These are phyloP conservation scores for Philhelius pedissequus DNA, from an alignment of 2,888 invertebrate species.

Conservation along the genomic window DNA sequence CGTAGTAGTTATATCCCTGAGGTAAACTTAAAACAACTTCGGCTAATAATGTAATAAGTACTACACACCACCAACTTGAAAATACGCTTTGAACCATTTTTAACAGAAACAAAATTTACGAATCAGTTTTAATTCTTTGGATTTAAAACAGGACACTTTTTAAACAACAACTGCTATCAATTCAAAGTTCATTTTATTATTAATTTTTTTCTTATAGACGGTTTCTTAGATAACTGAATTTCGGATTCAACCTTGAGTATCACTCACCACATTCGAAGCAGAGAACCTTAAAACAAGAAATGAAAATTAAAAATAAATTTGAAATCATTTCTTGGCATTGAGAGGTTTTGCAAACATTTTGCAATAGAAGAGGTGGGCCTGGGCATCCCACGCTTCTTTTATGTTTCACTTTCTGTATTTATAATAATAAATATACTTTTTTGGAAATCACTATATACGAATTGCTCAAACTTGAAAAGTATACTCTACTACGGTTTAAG, in stretches of 20 bases:
- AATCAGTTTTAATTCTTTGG: neutral
- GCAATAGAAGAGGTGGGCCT: neutral
- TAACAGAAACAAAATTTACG: neutral
- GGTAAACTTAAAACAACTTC: conserved; percentile 45
- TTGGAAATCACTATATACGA: neutral
- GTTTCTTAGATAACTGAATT: conserved; percentile 35
- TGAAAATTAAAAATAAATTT: neutral
- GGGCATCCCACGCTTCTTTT: neutral
- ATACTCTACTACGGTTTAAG: neutral
- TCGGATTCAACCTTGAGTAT: neutral
- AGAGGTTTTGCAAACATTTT: conserved; percentile 1
- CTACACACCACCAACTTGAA: conserved; percentile 4
- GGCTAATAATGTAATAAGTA: conserved; percentile 24
- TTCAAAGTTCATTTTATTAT: neutral
- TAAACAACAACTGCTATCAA: neutral
- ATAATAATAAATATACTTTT: neutral
- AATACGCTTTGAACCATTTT: neutral
- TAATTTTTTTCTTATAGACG: neutral
- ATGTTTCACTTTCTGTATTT: neutral
- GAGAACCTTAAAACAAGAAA: neutral
- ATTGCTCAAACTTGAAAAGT: neutral
- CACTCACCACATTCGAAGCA: neutral
- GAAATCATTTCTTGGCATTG: neutral
- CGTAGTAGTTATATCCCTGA: conserved; percentile 53
- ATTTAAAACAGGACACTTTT: neutral